Evolutionary conservation across 2,113 vertebrate genomes (phyloP), one percentile per base, ranked within the genome.

Genomic region (Saimiri boliviensis): DNA sequence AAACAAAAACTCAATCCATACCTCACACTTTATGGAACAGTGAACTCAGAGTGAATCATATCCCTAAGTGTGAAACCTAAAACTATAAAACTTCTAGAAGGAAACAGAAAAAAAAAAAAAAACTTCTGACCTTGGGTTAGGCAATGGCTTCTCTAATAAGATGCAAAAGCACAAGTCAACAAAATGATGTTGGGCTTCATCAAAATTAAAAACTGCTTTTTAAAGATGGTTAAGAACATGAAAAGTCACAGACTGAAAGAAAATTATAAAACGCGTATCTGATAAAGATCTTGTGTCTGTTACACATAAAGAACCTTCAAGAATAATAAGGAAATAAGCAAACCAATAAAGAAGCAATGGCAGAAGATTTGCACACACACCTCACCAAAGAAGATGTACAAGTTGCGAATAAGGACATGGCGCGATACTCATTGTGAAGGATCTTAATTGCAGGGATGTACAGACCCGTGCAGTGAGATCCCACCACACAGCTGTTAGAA

Each of bases 391-490:
- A 32, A 63, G 49, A 66, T 2, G 3, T 3, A 5, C 68, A 12
- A 14, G 17, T 16, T 23, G 42, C 49, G 0, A 6, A 8, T 8
- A 17, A 32, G 10, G 30, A 11, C 23, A n/a, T n/a, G n/a, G n/a
- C n/a, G n/a, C n/a, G n/a, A n/a, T n/a, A n/a, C n/a, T n/a, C n/a
- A n/a, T n/a, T n/a, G 0, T 11, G 6, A 16, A 7, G 27, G 85
- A 35, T 0, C 80, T 5, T 12, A 30, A 21, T 23, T 17, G 0
- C 3, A 16, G 42, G 60, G 5, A 21, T 42, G 30, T 13, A 0
- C 8, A 0, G 16, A 11, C 30, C 3, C 7, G 73, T 86, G 1
- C 30, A 4, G 3, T 9, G 73, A 58, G 70, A 8, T 1, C 3
- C 47, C 25, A 3, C 2, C 0, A 3, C 23, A 4, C n/a, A 3